Percentiles rank a stretch among this genome's conserved stretches.
Conservation (phyloP, 2,113 vertebrate species). For the Myocastor coypus region DNA sequence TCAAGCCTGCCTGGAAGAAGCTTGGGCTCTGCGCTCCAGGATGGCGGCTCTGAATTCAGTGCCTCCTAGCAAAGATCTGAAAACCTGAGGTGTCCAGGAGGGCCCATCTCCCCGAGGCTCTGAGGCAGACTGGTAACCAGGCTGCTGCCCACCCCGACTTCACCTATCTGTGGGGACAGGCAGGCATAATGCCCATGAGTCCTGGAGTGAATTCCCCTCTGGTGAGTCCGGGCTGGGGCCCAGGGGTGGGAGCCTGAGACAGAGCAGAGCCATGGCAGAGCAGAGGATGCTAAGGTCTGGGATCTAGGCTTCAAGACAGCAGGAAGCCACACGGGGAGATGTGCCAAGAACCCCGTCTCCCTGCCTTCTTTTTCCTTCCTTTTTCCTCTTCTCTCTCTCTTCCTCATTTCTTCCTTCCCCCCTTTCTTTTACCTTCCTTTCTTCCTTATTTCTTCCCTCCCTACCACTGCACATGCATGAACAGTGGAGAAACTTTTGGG, state of each 20-base stretch:
- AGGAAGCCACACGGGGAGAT: background rate
- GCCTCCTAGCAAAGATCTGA: background rate
- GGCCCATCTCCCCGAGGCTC: background rate
- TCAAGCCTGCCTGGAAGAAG: background rate
- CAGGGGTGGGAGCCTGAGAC: background rate
- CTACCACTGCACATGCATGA: background rate
- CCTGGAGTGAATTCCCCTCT: background rate
- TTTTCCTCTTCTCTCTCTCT: no score
- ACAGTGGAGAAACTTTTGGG: background rate
- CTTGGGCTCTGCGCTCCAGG: background rate
- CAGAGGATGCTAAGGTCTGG: background rate
- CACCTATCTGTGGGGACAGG: background rate
- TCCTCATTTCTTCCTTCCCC: background rate
- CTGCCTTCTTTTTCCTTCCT: background rate
- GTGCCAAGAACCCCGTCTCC: no score
- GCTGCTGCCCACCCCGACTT: background rate
- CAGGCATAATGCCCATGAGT: background rate
- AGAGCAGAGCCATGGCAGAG: background rate
- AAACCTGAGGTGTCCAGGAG: background rate
- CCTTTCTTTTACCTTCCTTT: background rate
- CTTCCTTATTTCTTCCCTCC: background rate
- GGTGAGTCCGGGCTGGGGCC: no score
- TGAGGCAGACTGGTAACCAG: background rate
- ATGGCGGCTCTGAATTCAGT: background rate
- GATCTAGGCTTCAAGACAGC: background rate